Conservation (phyloP, 2,888 invertebrate genomes). For the Seira sanloemensis region DNA sequence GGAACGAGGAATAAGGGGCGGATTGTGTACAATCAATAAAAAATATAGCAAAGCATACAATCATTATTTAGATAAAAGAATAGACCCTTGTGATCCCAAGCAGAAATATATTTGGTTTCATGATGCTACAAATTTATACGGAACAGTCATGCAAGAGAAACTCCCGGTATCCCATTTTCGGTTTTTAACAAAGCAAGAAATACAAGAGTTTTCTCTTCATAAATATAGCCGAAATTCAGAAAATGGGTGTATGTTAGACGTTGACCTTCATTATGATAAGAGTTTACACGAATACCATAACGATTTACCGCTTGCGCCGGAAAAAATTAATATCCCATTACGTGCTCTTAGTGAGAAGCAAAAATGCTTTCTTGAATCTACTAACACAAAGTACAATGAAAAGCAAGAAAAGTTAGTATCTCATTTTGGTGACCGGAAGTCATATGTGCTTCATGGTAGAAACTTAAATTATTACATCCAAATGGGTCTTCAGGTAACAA, state of each 20-base stretch:
- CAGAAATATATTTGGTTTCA: constrained; percentile 16
- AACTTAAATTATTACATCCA: constrained; percentile 18
- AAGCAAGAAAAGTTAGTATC: constrained; percentile 25
- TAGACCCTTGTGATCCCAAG: background rate
- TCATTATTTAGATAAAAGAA: background rate
- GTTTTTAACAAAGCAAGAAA: background rate
- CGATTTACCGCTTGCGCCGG: too few species aligned
- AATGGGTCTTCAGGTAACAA: constrained; percentile 13
- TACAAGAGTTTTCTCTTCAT: too few species aligned
- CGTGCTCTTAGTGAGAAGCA: too few species aligned
- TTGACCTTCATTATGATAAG: too few species aligned
- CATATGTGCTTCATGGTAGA: constrained; percentile 26
- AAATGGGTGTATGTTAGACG: too few species aligned
- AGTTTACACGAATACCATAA: too few species aligned
- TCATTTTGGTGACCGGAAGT: constrained; percentile 15
- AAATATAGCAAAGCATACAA: constrained; percentile 20
- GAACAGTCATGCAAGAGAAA: background rate
- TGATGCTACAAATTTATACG: constrained; percentile 41
- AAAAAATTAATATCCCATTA: too few species aligned
- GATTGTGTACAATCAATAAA: background rate
- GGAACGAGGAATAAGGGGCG: constrained; percentile 41
- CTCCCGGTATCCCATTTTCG: constrained; percentile 30
- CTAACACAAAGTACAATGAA: background rate
- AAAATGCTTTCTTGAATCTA: too few species aligned
- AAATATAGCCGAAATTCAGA: too few species aligned